phyloP scores from a whole-genome alignment of 2,888 invertebrate species.

The Catonia carolina region DNA sequence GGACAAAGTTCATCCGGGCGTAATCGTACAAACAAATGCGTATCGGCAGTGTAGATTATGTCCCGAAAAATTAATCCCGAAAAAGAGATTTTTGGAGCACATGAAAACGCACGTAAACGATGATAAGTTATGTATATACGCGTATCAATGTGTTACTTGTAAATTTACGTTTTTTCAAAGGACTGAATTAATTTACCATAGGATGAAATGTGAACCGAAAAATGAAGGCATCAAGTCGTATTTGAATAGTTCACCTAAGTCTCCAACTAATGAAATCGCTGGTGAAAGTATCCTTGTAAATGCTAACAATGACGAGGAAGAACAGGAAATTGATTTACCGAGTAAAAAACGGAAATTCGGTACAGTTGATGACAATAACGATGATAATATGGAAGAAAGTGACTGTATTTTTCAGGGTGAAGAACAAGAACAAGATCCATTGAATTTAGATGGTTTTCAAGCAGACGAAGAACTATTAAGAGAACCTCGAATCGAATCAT shows the following conservation, averaged over 20 bases:
- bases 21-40: neutral
- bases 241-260: neutral
- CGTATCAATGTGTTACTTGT: slow-evolving; percentile 19
- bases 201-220: neutral
- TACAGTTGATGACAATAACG: neutral
- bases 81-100: slow-evolving; percentile 14
- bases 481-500: slow-evolving; percentile 16
- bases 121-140: slow-evolving; percentile 14
- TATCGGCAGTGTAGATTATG: slow-evolving; percentile 21
- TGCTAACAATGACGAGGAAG: neutral
- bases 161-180: slow-evolving; percentile 13
- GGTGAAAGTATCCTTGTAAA: neutral
- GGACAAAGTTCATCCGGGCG: neutral
- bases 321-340: neutral
- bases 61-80: slow-evolving; percentile 17
- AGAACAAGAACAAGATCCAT: slow-evolving; percentile 20
- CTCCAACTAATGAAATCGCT: neutral
- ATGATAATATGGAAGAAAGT: neutral
- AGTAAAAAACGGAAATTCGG: too few species aligned
- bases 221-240: too few species aligned
- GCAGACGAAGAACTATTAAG: slow-evolving; percentile 22
- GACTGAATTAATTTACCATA: slow-evolving; percentile 16
- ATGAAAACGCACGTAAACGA: slow-evolving; percentile 10
- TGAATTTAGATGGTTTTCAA: slow-evolving; percentile 25
- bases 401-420: neutral